Percentiles rank a stretch among this genome's conserved stretches.
These are phyloP conservation scores for Sphaeramia orbicularis DNA, from an alignment of 2,797 vertebrate genomes.

Conservation along the genomic window DNA sequence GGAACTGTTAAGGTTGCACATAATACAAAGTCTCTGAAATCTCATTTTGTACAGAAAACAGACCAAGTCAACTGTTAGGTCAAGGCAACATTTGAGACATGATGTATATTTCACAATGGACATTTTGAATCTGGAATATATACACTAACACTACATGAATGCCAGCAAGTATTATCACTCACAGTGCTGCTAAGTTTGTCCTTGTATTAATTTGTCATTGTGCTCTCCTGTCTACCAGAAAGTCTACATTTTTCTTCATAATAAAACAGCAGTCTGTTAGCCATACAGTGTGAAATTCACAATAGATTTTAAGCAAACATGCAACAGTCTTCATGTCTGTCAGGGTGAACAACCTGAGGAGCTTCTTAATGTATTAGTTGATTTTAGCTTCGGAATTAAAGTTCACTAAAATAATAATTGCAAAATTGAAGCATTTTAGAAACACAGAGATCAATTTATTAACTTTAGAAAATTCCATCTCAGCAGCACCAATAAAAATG, in stretches of 20 bases:
- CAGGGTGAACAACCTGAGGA: slow-evolving; percentile 45
- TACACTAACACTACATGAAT: slow-evolving; percentile 63
- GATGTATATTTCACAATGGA: not conserved
- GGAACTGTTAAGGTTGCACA: slow-evolving; percentile 11
- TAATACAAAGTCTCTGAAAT: slow-evolving; percentile 16
- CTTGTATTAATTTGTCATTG: slow-evolving; percentile 29
- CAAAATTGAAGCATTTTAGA: slow-evolving; percentile 30
- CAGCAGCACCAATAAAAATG: slow-evolving; percentile 77
- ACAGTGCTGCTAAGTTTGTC: slow-evolving; percentile 51
- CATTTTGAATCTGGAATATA: slow-evolving; percentile 5
- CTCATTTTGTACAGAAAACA: slow-evolving; percentile 4
- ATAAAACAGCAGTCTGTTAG: slow-evolving; percentile 30
- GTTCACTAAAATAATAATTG: slow-evolving; percentile 19
- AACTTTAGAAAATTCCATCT: slow-evolving; percentile 46
- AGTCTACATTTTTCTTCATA: slow-evolving; percentile 27
- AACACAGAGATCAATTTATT: slow-evolving; percentile 33
- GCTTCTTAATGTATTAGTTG: slow-evolving; percentile 61
- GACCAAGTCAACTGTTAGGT: slow-evolving; percentile 16
- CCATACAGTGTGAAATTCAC: slow-evolving; percentile 30
- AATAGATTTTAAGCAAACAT: slow-evolving; percentile 16
- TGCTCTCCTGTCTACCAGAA: slow-evolving; percentile 47
- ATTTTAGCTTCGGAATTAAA: slow-evolving; percentile 53
- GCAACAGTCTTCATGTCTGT: slow-evolving; percentile 46
- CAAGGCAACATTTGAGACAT: slow-evolving; percentile 21
- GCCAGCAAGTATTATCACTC: slow-evolving; percentile 77